A percentile compares a stretch with the other conserved stretches of the same genome.
Conservation (phyloP, 2,888 invertebrate genomes). For the Nysson spinosus region DNA sequence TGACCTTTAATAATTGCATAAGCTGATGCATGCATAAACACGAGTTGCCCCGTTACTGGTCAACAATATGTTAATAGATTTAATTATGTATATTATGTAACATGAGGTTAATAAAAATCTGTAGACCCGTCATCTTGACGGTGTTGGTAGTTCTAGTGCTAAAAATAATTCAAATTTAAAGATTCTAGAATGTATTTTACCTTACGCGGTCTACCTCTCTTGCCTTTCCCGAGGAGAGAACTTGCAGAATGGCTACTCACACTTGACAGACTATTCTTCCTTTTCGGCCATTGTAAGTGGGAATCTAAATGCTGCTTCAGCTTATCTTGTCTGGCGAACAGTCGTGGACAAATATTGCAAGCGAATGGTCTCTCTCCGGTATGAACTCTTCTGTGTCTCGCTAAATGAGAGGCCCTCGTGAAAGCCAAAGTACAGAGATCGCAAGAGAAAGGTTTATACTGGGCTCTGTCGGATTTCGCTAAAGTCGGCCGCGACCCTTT, state of each 20-base stretch:
- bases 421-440: conserved; percentile 78
- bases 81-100: no score
- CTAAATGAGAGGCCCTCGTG: conserved; percentile 84
- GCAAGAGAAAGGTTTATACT: conserved; percentile 73
- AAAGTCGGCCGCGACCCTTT: conserved; percentile 42
- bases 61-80: no score
- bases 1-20: no score
- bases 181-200: conserved; percentile 39
- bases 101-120: no score
- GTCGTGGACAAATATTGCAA: conserved; percentile 84
- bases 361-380: conserved; percentile 85
- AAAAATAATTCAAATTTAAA: neutral
- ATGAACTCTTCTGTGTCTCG: conserved; percentile 84
- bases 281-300: conserved; percentile 71
- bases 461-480: conserved; percentile 63
- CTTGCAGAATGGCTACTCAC: conserved; percentile 32
- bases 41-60: no score
- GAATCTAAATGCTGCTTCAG: conserved; percentile 81
- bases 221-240: conserved; percentile 61
- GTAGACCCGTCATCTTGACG: no score
- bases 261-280: conserved; percentile 48
- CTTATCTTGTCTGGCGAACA: conserved; percentile 86
- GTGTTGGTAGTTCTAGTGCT: no score
- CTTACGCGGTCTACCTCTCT: conserved; percentile 73
- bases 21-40: no score